Base-by-base conservation (phyloP, 2,888 invertebrate species). In the Nezara viridula region DNA sequence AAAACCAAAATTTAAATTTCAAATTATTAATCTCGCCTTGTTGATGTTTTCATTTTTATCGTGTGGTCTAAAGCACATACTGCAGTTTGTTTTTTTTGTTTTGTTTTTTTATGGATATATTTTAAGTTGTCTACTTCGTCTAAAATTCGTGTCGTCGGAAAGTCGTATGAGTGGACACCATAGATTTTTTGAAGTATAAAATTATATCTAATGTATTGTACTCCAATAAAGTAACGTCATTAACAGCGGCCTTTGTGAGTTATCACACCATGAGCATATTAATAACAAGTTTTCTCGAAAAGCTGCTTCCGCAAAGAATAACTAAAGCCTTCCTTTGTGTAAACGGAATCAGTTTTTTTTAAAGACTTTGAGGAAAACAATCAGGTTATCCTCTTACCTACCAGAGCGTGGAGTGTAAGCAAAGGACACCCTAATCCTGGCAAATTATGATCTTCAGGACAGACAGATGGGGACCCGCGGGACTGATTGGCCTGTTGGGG, bases 341-440 rank as follows among this genome's bases (percentile, higher is more conserved):
- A 66, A 66, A 32, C 66, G 2, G 66, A 66, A 66, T 14, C 27
- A 66, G 66, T 16, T 0, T 66, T 66, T 66, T 60, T 27, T 60
- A 16, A 32, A 32, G 66, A 66, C 66, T 66, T 66, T 66, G 32
- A 66, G 32, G 66, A 66, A 66, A 66, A 66, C 66, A 66, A 66
- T 66, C 66, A 14, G 5, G 0, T 66, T 66, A 66, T 66, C 66
- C 66, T 66, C 66, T 66, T 66, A 32, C 0, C n/a, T 1, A 24
- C 0, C 1, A 55, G 5, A n/a, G 9, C n/a, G 5, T 44, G 44
- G 7, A 44, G 44, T 44, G 44, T n/a, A 55, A 55, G 55, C 55
- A 55, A 55, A 55, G 55, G 55, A 55, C 0, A 27, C 66, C 5
- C 4, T 66, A 66, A 66, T 66, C 27, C 66, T 21, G 66, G 66